phyloP scores from a whole-genome alignment of 2,113 vertebrate genomes.

The Macquaria ambigua region DNA sequence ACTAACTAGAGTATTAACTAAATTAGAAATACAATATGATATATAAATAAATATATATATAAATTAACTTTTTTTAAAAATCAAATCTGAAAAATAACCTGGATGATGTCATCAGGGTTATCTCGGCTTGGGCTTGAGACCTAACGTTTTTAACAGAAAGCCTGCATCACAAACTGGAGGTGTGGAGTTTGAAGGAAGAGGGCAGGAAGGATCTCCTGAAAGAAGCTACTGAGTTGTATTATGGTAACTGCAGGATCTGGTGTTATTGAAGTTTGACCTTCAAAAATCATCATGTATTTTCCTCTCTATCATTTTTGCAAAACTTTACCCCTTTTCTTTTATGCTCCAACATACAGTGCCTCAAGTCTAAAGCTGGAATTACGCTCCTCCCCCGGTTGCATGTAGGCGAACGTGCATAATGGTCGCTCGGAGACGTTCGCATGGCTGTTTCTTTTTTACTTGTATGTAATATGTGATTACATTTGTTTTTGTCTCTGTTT shows the following conservation, averaged over 20 bases:
- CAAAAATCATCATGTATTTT: neutral
- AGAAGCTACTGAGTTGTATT: neutral
- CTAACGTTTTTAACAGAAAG: neutral
- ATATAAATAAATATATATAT: no score
- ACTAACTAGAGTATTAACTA: neutral
- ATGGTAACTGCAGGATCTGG: neutral
- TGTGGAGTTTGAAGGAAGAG: neutral
- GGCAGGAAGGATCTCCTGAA: neutral
- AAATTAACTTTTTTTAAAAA: neutral
- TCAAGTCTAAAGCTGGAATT: no score
- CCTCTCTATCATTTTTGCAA: neutral
- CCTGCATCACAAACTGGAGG: neutral
- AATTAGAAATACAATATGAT: neutral
- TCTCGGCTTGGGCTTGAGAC: neutral
- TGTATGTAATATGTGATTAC: no score
- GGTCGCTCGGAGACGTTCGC: no score
- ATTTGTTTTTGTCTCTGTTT: no score
- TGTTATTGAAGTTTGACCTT: neutral
- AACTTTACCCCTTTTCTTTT: neutral
- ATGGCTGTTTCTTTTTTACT: no score
- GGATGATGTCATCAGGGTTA: neutral
- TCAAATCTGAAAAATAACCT: neutral
- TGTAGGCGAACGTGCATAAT: no score
- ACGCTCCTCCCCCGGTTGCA: neutral
- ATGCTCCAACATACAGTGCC: neutral